Base-by-base conservation (phyloP, 1,140 invertebrate genomes). In the Aphis gossypii region DNA sequence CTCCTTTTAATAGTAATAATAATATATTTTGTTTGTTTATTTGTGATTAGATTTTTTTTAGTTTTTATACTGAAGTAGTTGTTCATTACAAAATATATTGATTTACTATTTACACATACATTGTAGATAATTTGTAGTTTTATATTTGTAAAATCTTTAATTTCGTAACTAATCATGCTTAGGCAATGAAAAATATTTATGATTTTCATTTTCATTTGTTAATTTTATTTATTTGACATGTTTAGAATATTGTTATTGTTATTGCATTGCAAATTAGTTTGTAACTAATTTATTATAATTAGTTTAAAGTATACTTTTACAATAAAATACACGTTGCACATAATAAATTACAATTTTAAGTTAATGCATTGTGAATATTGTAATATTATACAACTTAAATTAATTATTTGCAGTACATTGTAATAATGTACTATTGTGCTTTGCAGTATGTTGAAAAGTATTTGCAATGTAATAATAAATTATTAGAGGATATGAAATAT, bases 251-350 rank as follows among this genome's bases (percentile, higher is more conserved):
- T 35, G 14, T 76, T n/a, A 76, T 76, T 76, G n/a, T n/a, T 76
- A 76, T 20, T 35, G 30, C 60, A 76, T 76, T 18, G 60, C 30
- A 76, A 76, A 76, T n/a, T 76, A 76, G 60, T 76, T 76, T n/a
- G 14, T 76, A 76, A 76, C 14, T 76, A 76, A 76, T 76, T 76
- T 76, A 76, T 76, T 76, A 76, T 18, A 35, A 76, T 76, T 76
- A 76, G n/a, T 76, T n/a, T n/a, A 76, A 76, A 76, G 60, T 76
- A n/a, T 76, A 76, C 60, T 76, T 76, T 76, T 76, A 76, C 60
- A 76, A n/a, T 76, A 76, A 76, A 76, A 76, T 76, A 76, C 30
- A 76, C 60, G n/a, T n/a, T 76, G 60, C 30, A 76, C n/a, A 76
- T n/a, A 76, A 76, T 76, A 76, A 76, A 76, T 76, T n/a, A 76